Evolutionary conservation across 1,140 invertebrate species (phyloP).

Genomic region (Sitobion miscanthi): DNA sequence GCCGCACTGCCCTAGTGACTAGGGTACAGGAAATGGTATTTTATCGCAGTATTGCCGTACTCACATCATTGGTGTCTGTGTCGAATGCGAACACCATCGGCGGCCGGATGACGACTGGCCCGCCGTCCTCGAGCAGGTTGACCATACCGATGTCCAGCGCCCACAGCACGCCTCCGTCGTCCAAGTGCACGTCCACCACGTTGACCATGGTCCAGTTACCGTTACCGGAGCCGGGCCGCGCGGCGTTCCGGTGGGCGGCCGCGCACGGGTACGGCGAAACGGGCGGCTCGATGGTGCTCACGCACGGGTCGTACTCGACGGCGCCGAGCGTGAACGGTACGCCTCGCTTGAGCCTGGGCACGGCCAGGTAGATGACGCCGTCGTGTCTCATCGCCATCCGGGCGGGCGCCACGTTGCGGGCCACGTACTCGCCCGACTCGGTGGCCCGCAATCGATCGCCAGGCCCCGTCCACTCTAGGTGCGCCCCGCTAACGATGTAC

Average conservation of each 20-base stretch:
- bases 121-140: neutral
- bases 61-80: conserved; percentile 10
- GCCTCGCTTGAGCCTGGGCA: neutral
- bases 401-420: conserved; percentile 30
- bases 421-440: conserved; percentile 26
- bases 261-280: conserved; percentile 42
- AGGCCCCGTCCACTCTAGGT: neutral
- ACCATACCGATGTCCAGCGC: conserved; percentile 31
- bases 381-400: conserved; percentile 36
- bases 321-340: conserved; percentile 39
- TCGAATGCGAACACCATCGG: conserved; percentile 41
- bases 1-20: too few relatives aligned
- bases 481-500: conserved; percentile 19
- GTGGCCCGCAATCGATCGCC: neutral
- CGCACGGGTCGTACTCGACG: conserved; percentile 31
- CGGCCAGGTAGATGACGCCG: conserved; percentile 34
- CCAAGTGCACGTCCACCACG: conserved; percentile 34
- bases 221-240: too few relatives aligned
- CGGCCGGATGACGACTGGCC: neutral
- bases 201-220: conserved; percentile 23
- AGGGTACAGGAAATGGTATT: too few relatives aligned
- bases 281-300: conserved; percentile 31
- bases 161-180: conserved; percentile 26
- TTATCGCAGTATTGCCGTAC: neutral
- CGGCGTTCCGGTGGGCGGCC: neutral